A percentile compares a stretch with the other conserved stretches of the same genome.
These are phyloP conservation scores for Varanus komodoensis DNA, from an alignment of 2,113 vertebrate species.

Conservation along the genomic window DNA sequence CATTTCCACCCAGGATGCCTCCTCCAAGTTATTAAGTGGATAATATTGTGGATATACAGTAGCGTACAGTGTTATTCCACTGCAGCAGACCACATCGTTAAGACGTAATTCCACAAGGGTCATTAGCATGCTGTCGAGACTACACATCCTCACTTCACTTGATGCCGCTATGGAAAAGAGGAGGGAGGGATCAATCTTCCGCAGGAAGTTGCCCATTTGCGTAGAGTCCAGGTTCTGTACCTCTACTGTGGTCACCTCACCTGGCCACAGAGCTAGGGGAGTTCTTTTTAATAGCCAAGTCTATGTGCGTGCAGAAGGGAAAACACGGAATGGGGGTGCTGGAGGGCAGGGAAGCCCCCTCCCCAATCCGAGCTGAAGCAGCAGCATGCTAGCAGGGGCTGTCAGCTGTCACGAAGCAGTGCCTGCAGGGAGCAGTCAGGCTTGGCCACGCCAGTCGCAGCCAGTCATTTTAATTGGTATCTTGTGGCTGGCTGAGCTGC, in stretches of 20 bases:
- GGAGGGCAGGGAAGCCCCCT: neutral
- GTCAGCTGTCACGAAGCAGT: neutral
- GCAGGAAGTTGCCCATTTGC: too few species aligned
- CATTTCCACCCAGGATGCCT: neutral
- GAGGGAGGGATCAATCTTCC: neutral
- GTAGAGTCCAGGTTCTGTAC: neutral
- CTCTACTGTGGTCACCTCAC: too few species aligned
- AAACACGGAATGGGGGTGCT: neutral
- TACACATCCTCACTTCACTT: neutral
- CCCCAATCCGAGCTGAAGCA: neutral
- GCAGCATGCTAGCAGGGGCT: too few species aligned
- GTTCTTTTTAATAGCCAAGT: too few species aligned
- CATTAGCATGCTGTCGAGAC: neutral
- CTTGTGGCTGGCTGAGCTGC: conserved; percentile 8
- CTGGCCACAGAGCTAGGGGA: too few species aligned
- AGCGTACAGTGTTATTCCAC: neutral
- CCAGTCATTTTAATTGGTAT: conserved; percentile 29
- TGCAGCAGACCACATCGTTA: neutral
- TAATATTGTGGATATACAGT: neutral
- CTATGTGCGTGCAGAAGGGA: neutral
- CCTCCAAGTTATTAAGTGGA: neutral
- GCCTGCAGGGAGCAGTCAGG: neutral
- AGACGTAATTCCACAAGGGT: neutral
- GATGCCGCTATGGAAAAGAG: neutral
- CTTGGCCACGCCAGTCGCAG: neutral